Conservation (phyloP, 2,113 vertebrate genomes). For the Sphyrna mokarran region DNA sequence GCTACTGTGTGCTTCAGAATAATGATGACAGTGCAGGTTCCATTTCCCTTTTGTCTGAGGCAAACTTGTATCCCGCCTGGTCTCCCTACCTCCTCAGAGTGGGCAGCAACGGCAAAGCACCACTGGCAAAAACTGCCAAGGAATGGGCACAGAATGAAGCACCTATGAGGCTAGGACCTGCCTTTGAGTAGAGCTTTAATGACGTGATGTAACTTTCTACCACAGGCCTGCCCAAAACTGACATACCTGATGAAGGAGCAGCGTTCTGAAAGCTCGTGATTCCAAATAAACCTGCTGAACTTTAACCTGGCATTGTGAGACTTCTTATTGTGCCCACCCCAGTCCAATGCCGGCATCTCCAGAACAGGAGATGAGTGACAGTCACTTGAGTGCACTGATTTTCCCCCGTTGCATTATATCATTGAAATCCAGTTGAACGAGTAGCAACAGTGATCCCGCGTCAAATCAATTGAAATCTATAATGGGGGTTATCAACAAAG, state of each 20-base stretch:
- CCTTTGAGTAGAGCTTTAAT: background rate
- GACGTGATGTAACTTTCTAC: background rate
- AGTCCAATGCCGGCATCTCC: background rate
- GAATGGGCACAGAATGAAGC: background rate
- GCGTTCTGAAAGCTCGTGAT: too few species aligned
- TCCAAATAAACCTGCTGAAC: too few species aligned
- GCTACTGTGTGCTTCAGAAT: background rate
- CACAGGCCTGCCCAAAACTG: background rate
- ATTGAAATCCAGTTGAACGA: background rate
- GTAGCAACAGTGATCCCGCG: background rate
- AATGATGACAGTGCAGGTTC: background rate
- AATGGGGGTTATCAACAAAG: background rate
- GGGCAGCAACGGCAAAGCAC: too few species aligned
- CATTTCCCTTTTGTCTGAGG: background rate
- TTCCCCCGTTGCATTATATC: background rate
- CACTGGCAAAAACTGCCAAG: too few species aligned
- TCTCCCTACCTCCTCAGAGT: background rate
- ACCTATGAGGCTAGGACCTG: background rate
- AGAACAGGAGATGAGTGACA: background rate
- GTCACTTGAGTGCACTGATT: background rate
- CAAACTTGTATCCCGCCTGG: background rate
- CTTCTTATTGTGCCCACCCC: too few species aligned
- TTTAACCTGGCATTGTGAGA: too few species aligned
- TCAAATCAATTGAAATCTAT: background rate
- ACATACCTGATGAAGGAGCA: too few species aligned